Evolutionary conservation across 1,140 invertebrate species (phyloP), one percentile per base, ranked within the genome.

Genomic region (Triops longicaudatus): DNA sequence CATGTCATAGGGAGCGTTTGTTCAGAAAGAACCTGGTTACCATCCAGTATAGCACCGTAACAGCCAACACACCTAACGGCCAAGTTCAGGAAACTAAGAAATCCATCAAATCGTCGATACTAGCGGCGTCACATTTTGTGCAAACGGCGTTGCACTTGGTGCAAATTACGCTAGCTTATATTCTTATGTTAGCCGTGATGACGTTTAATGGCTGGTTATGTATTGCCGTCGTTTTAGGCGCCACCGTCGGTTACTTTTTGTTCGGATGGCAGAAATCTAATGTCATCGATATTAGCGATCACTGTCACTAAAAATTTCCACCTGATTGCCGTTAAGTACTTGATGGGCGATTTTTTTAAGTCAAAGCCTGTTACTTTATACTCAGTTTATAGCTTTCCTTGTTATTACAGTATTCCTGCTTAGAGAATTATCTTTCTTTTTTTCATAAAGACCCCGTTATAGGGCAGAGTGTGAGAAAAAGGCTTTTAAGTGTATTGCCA

Each of bases 141-240:
- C 96, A 98, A 85, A 97, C 96, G 1, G 81, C 91, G 11, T 87
- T 99, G 7, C 96, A 98, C 83, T 88, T 96, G 77, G 79, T 98
- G 0, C 97, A 98, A 85, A 90, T 98, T 74, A 89, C 93, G 3
- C 84, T 97, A 37, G 95, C 93, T 26, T 98, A 98, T 84, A 90
- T 96, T 81, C 89, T 98, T 26, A 99, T 99, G 97, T 85, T 99
- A 84, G 92, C 98, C 77, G 98, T 98, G 85, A 99, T 99, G 97
- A 98, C 96, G 0, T 99, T 97, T 88, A 98, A 98, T 83, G 90
- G 93, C 26, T 98, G 93, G 93, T 87, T 98, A 26, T 97, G 96
- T 82, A 79, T 95, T 27, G 92, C 93, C 5, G 91, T 98, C n/a
- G 90, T 96, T 0, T 82, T 97, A 7, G 97, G 97, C 2, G 91